phyloP scores from a whole-genome alignment of 2,113 vertebrate species.

The Lagopus muta region DNA sequence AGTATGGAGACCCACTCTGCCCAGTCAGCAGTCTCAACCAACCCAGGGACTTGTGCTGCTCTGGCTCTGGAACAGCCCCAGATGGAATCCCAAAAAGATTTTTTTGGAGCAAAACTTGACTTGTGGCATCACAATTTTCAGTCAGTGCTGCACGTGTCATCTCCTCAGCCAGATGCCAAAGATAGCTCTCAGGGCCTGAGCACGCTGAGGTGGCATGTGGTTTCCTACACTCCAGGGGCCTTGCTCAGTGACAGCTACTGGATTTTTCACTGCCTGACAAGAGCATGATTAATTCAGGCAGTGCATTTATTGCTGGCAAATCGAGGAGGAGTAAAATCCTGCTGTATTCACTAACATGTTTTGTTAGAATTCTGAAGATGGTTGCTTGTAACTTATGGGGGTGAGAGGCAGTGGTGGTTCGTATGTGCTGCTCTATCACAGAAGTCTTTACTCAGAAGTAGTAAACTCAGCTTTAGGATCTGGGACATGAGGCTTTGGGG shows the following conservation, averaged over 20 bases:
- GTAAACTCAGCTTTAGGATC: not conserved
- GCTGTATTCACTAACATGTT: slow-evolving; percentile 3
- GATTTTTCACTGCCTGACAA: not conserved
- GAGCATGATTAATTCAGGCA: slow-evolving; percentile 28
- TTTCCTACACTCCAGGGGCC: not conserved
- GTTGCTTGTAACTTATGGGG: not conserved
- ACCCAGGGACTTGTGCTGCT: not conserved
- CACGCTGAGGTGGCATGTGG: not conserved
- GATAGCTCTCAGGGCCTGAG: not conserved
- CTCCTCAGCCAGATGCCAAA: not conserved
- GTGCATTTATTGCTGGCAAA: slow-evolving; percentile 18
- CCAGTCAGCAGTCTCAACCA: not conserved
- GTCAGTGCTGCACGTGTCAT: not conserved
- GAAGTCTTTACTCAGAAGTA: not conserved
- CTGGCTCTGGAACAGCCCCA: not conserved
- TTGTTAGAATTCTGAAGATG: slow-evolving; percentile 29
- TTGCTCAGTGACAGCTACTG: not conserved
- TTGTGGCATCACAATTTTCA: not conserved
- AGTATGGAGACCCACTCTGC: not conserved
- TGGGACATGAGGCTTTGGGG: not conserved
- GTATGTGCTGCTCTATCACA: not conserved
- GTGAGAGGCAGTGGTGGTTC: not conserved
- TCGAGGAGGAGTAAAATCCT: slow-evolving; percentile 26
- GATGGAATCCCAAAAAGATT: not conserved
- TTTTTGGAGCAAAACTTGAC: not conserved